These are phyloP conservation scores for Capra hircus DNA, from an alignment of 2,113 vertebrate genomes.

Conservation along the genomic window DNA sequence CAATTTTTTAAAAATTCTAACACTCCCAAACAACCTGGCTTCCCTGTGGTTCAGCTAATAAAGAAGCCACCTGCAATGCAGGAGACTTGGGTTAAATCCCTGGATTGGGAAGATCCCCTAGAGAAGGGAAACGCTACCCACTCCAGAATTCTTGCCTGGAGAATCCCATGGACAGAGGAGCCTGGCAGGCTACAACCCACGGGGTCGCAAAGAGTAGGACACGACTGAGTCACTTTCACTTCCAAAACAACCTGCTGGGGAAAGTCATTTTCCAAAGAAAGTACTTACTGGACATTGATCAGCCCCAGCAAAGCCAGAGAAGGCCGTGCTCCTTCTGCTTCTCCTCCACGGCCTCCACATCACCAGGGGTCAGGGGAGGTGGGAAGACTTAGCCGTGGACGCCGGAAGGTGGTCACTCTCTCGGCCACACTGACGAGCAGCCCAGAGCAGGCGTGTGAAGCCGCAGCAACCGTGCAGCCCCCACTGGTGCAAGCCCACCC, in stretches of 20 bases:
- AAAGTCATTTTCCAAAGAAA: background rate
- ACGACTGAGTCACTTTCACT: background rate
- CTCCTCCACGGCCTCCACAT: background rate
- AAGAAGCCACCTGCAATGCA: background rate
- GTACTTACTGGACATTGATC: background rate
- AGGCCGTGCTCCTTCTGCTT: background rate
- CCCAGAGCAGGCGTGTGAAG: too few species aligned
- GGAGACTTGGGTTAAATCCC: background rate
- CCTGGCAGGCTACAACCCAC: background rate
- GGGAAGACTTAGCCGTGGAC: background rate
- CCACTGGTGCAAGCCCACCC: background rate
- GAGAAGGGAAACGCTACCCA: background rate
- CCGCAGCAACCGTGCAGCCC: background rate
- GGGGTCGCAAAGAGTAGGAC: background rate
- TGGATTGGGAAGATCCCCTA: background rate
- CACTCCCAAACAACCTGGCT: background rate
- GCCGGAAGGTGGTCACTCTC: too few species aligned
- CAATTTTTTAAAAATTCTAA: background rate
- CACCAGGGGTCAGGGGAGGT: too few species aligned
- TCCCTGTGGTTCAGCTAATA: background rate
- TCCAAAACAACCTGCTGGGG: background rate
- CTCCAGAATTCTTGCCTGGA: background rate
- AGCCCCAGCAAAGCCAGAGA: background rate
- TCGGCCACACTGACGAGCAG: too few species aligned
- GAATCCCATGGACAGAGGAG: background rate